Evolutionary conservation across 2,113 vertebrate species (phyloP).

Genomic region (Tor tambroides): DNA sequence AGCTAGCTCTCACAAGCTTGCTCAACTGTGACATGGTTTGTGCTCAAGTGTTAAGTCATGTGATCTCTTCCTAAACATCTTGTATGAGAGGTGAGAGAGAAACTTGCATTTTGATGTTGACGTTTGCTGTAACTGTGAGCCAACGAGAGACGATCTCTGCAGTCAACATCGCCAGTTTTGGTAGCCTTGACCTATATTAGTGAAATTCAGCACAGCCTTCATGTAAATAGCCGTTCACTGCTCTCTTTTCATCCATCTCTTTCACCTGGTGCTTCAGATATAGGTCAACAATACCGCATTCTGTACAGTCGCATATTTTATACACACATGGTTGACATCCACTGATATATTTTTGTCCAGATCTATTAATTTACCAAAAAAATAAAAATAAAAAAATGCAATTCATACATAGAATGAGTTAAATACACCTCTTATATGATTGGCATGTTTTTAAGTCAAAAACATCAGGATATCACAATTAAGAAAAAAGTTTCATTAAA

Average conservation of each 20-base stretch:
- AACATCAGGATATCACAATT: no score
- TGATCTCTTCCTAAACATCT: slow-evolving; percentile 23
- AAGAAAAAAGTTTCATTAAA: no score
- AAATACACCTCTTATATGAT: not conserved
- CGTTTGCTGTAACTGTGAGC: not conserved
- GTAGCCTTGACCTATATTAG: slow-evolving; percentile 15
- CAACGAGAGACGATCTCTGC: not conserved
- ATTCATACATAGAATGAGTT: not conserved
- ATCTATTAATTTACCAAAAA: not conserved
- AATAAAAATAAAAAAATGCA: not conserved
- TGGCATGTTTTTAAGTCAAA: not conserved
- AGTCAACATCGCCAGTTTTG: slow-evolving; percentile 1
- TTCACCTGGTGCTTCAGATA: slow-evolving; percentile 19
- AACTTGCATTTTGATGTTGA: slow-evolving; percentile 16
- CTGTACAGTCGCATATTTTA: not conserved
- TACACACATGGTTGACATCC: not conserved
- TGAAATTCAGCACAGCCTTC: slow-evolving; percentile 5
- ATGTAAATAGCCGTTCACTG: slow-evolving; percentile 20
- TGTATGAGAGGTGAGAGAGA: not conserved
- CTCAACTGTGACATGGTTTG: slow-evolving; percentile 27
- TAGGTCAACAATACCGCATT: slow-evolving; percentile 28
- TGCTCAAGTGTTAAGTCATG: slow-evolving; percentile 7
- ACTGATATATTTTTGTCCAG: not conserved
- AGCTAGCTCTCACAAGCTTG: not conserved
- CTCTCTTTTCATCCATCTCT: slow-evolving; percentile 20